Evolutionary conservation across 2,113 vertebrate genomes (phyloP).

Genomic region (Pycnonotus jocosus): DNA sequence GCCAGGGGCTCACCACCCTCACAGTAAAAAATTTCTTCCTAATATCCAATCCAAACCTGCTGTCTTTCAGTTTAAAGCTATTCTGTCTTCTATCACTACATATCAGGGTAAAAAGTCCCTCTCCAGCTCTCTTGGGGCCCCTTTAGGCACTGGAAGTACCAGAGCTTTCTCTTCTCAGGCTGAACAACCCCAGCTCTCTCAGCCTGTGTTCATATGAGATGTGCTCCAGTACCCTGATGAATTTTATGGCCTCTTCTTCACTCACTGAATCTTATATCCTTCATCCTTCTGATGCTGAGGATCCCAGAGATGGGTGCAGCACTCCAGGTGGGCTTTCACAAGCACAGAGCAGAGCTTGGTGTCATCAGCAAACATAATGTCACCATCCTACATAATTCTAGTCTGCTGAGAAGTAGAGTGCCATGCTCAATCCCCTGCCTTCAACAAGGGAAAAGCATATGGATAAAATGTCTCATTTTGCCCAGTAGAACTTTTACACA

Average conservation of each 20-base stretch:
- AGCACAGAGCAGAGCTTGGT: background rate
- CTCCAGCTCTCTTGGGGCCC: background rate
- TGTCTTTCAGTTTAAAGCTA: background rate
- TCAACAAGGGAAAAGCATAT: background rate
- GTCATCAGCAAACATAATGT: background rate
- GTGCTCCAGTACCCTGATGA: background rate
- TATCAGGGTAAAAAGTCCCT: background rate
- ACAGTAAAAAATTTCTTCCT: background rate
- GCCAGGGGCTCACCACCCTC: background rate
- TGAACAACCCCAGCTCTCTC: background rate
- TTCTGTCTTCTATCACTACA: background rate
- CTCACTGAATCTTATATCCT: background rate
- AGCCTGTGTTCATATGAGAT: background rate
- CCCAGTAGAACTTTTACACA: background rate
- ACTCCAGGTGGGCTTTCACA: background rate
- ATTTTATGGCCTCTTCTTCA: background rate
- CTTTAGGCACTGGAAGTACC: background rate
- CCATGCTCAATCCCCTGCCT: background rate
- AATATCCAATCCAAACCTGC: background rate
- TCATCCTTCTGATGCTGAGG: accelerated
- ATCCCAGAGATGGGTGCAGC: background rate
- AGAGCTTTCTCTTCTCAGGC: background rate
- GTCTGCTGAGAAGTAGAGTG: background rate
- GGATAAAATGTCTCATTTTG: background rate
- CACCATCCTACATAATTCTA: background rate